Base-by-base conservation (phyloP, 2,113 vertebrate species). In the Leptobrachium ailaonicum region DNA sequence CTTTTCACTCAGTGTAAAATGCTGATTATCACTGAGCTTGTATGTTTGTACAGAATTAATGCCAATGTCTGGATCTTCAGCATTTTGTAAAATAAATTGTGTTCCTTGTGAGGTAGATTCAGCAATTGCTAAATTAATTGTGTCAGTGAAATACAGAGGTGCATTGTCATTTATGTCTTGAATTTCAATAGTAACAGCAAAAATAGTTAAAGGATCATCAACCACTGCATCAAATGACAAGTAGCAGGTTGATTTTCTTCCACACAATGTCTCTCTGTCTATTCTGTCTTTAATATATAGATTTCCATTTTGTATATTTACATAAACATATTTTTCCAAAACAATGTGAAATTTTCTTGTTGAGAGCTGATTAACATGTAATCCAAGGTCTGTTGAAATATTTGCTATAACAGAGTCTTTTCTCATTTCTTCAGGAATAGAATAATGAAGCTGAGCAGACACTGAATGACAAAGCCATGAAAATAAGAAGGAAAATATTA, bases 231-330 rank as follows among this genome's bases (percentile, higher is more conserved):
- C 91, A 67, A 92, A 92, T 83, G 90, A 86, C 56, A 94, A 53
- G 45, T 91, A 79, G 41, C 93, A 94, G 0, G 89, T 88, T 0
- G 89, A 86, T 0, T 60, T 64, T 10, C 89, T 85, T 3, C 83
- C 87, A 6, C 95, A 96, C 7, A 95, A 83, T 0, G 66, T 13
- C 67, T 96, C 95, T 41, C 94, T 68, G 82, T 96, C 94, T 67
- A 95, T 88, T 84, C 87, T 92, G 41, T 91, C 87, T 64, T 86
- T 91, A 47, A 94, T 82, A 4, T 85, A 70, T 71, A 95, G 84
- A 54, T 88, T 50, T 62, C 83, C 87, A 0, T 82, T 90, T 0
- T 85, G 79, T 43, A 73, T 80, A 66, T 66, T 66, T 20, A 66
- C 2, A 2, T 4, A 66, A 2, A 66, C 32, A 66, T 69, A 60